A percentile compares a stretch with the other conserved stretches of the same genome.
These are phyloP conservation scores for Grallaria varia DNA, from an alignment of 2,113 vertebrate genomes.

Conservation along the genomic window DNA sequence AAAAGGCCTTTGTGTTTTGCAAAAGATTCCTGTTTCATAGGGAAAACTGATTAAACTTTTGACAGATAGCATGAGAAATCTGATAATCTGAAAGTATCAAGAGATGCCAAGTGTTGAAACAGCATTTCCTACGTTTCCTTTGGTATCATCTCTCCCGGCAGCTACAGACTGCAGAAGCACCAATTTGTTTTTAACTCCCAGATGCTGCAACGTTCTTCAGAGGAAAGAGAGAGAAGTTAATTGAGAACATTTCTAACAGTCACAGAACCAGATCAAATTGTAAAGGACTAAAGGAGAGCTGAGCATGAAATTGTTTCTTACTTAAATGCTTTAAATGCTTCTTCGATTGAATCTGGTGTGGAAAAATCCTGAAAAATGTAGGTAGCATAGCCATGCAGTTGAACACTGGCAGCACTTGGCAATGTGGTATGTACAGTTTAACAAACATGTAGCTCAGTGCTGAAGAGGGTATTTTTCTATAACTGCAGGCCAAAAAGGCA, in stretches of 20 bases:
- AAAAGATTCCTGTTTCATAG: slow-evolving; percentile 41
- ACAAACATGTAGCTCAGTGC: neutral
- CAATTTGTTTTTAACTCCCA: neutral
- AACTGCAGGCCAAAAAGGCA: neutral
- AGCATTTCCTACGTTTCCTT: slow-evolving; percentile 47
- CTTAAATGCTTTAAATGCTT: neutral
- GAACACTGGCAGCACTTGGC: neutral
- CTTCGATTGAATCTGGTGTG: neutral
- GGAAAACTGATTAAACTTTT: slow-evolving; percentile 53
- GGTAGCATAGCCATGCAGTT: neutral
- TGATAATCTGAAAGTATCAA: slow-evolving; percentile 43
- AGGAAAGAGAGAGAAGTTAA: slow-evolving; percentile 60
- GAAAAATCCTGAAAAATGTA: neutral
- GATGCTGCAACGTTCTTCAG: slow-evolving; percentile 66
- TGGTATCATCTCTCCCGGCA: slow-evolving; percentile 55
- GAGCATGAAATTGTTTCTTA: neutral
- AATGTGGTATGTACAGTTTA: accelerated
- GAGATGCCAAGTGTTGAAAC: slow-evolving; percentile 49
- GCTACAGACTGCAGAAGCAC: slow-evolving; percentile 53
- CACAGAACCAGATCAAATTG: slow-evolving; percentile 45
- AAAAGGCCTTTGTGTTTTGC: neutral
- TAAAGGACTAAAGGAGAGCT: neutral
- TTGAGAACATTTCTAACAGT: slow-evolving; percentile 33
- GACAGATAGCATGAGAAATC: slow-evolving; percentile 57
- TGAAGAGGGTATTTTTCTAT: neutral